A percentile compares a stretch with the other conserved stretches of the same genome.
Evolutionary conservation across 2,113 vertebrate genomes (phyloP).

Genomic region (Genyomyrus donnyi): DNA sequence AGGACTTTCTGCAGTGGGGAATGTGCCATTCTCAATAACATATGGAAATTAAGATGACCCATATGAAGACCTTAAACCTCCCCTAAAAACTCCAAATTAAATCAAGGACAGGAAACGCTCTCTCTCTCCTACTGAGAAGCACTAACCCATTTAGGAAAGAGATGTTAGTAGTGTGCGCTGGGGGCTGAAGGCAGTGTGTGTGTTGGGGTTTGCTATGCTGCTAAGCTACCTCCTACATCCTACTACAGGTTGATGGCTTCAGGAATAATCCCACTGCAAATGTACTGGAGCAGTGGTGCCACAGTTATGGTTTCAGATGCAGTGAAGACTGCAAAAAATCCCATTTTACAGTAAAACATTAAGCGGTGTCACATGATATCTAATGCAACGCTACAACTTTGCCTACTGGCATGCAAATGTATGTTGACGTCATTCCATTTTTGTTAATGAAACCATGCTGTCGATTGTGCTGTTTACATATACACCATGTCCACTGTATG

Average conservation of each 20-base stretch:
- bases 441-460: neutral
- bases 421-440: neutral
- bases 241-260: neutral
- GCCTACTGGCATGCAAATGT: neutral
- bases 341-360: neutral
- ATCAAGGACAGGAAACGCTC: conserved; percentile 22
- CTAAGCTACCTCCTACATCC: neutral
- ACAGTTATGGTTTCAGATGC: neutral
- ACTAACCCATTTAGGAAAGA: conserved; percentile 26
- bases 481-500: neutral
- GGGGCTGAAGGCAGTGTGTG: neutral
- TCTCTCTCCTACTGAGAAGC: conserved; percentile 6
- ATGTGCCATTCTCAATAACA: conserved; percentile 10
- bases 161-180: conserved; percentile 15
- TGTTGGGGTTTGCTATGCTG: neutral
- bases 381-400: neutral
- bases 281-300: neutral
- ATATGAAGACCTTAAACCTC: conserved; percentile 22
- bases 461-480: neutral
- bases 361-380: neutral
- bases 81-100: conserved; percentile 21
- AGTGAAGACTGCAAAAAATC: neutral
- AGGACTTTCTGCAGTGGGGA: neutral
- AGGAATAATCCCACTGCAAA: neutral
- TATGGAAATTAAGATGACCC: conserved; percentile 23